Evolutionary conservation across 2,888 invertebrate genomes (phyloP), one percentile per base, ranked within the genome.

Genomic region (Drosophila robusta): DNA sequence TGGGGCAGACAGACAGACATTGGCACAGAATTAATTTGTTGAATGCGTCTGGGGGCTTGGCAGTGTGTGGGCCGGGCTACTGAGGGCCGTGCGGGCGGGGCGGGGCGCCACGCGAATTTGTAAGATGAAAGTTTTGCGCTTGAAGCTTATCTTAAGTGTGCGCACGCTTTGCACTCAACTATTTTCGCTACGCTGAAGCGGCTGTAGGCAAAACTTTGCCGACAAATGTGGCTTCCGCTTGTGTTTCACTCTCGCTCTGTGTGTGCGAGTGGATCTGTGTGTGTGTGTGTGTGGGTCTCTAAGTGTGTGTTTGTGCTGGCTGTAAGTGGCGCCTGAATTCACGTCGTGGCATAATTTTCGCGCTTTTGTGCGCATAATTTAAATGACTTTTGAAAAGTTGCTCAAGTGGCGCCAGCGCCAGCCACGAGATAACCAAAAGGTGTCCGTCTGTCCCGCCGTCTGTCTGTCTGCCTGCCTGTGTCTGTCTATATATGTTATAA

Each of bases 301-400:
- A 49, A 44, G 55, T 51, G 36, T 54, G 57, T 66, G 34, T 60
- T 39, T 45, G 29, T 66, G 57, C 50, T 24, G 87, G 76, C 87
- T 80, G 87, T 75, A 85, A 86, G 80, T 84, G 85, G 84, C 87
- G 82, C 74, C 82, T 70, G 84, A 63, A 81, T 86, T 78, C 76
- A 72, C 75, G 72, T 70, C 70, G 65, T 86, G 81, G 86, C 86
- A 85, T 86, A 84, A 84, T 86, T 85, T 80, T 84, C 81, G 84
- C 79, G 85, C 80, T 84, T 86, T 86, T 83, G 84, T 81, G 85
- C 75, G 73, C 85, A 86, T 87, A 87, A 86, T 86, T 87, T 86
- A 87, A 86, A 86, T 87, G 85, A 86, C 85, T 86, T 86, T 87
- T 86, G 82, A 84, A 87, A 86, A 86, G 87, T 87, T 82, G 55